A percentile compares a stretch with the other conserved stretches of the same genome.
These are phyloP conservation scores for Plemyria rubiginata DNA, from an alignment of 2,888 invertebrate genomes.

Conservation along the genomic window DNA sequence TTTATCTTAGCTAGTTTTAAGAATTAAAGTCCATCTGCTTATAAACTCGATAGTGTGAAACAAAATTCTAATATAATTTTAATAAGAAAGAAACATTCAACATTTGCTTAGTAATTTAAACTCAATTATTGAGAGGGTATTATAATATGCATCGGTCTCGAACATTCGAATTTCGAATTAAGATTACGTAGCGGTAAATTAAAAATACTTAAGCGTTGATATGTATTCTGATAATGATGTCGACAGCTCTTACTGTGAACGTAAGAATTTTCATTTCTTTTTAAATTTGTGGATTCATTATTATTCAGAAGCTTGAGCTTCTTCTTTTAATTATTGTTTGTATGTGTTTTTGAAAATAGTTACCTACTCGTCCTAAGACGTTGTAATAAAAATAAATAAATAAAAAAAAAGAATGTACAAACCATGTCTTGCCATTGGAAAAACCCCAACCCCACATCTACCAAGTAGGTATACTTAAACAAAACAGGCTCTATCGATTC, in stretches of 20 bases:
- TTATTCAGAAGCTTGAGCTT: background rate
- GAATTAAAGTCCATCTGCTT: too few species aligned
- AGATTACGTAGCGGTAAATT: constrained; percentile 45
- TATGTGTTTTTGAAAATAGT: too few species aligned
- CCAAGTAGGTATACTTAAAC: constrained; percentile 28
- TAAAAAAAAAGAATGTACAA: constrained; percentile 26
- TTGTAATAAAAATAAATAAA: constrained; percentile 3
- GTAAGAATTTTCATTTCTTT: constrained; percentile 18
- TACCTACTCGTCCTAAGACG: too few species aligned
- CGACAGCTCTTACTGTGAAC: constrained; percentile 41
- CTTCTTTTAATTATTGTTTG: too few species aligned
- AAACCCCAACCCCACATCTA: constrained; percentile 13
- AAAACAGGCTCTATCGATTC: constrained; percentile 29
- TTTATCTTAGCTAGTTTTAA: too few species aligned
- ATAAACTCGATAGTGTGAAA: too few species aligned
- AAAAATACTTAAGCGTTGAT: constrained; percentile 45
- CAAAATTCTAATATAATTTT: too few species aligned
- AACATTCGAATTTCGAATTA: constrained; percentile 7
- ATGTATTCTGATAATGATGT: constrained; percentile 44
- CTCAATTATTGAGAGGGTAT: background rate
- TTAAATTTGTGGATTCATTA: constrained; percentile 7
- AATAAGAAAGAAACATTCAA: background rate
- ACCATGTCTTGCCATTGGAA: constrained; percentile 18
- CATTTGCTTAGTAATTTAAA: too few species aligned
- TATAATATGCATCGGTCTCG: constrained; percentile 10